A percentile compares a stretch with the other conserved stretches of the same genome.
These are phyloP conservation scores for Clunio marinus DNA, from an alignment of 2,888 invertebrate genomes.

Conservation along the genomic window DNA sequence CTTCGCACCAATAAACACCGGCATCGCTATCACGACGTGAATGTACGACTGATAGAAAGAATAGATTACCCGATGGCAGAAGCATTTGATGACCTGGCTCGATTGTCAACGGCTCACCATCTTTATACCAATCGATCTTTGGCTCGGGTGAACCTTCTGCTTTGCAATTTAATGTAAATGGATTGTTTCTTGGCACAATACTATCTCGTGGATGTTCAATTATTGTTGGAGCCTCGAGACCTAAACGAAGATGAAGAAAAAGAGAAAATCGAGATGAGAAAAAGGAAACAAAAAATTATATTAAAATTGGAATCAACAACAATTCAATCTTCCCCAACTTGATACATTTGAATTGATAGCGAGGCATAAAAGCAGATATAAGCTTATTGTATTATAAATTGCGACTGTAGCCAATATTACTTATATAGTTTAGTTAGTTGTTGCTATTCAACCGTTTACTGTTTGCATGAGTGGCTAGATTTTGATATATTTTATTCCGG, in stretches of 20 bases:
- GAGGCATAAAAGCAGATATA: slow-evolving; percentile 7
- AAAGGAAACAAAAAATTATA: slow-evolving; percentile 3
- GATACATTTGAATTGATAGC: slow-evolving; percentile 11
- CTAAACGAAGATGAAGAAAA: no score
- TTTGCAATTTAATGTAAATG: slow-evolving; percentile 86
- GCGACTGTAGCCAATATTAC: no score
- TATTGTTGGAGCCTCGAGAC: slow-evolving; percentile 70
- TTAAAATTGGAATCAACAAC: slow-evolving; percentile 17
- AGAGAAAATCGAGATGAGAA: no score
- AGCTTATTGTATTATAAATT: slow-evolving; percentile 8
- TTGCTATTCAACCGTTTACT: no score
- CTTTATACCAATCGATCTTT: slow-evolving; percentile 78
- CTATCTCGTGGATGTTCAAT: slow-evolving; percentile 88
- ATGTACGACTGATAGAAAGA: slow-evolving; percentile 69
- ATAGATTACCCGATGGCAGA: slow-evolving; percentile 71
- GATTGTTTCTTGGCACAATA: slow-evolving; percentile 83
- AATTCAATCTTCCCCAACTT: slow-evolving; percentile 17
- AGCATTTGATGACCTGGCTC: slow-evolving; percentile 63
- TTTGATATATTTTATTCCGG: no score
- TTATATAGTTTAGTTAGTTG: no score
- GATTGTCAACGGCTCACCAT: slow-evolving; percentile 57
- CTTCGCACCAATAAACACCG: slow-evolving; percentile 86
- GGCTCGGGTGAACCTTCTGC: slow-evolving; percentile 81
- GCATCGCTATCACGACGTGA: slow-evolving; percentile 78
- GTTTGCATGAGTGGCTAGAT: no score